phyloP scores from a whole-genome alignment of 2,797 vertebrate species.

The Lithobates pipiens region DNA sequence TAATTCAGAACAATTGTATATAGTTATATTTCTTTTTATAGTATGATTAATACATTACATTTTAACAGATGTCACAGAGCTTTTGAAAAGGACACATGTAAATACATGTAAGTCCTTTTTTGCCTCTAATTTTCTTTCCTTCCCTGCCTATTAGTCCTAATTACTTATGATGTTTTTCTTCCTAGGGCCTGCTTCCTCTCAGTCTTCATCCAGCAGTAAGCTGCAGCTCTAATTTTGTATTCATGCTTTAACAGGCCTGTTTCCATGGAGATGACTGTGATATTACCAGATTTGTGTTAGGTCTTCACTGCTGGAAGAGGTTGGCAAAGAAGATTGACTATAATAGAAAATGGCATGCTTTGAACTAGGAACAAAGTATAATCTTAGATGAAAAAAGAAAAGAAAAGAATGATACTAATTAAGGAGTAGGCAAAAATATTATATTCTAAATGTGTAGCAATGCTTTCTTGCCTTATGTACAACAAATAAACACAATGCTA shows the following conservation, averaged over 20 bases:
- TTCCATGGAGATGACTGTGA: conserved; percentile 39
- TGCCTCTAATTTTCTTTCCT: conserved; percentile 13
- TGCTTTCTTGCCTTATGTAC: neutral
- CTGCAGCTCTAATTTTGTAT: conserved; percentile 34
- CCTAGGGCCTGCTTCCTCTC: neutral
- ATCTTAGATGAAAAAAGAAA: neutral
- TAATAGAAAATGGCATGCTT: conserved; percentile 23
- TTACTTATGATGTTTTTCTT: conserved; percentile 35
- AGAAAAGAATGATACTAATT: neutral
- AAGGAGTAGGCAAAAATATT: neutral
- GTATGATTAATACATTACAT: neutral
- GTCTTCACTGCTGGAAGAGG: conserved; percentile 13
- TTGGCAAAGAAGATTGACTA: conserved; percentile 29
- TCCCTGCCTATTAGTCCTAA: conserved; percentile 34
- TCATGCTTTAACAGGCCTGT: conserved; percentile 36
- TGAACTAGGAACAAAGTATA: conserved; percentile 8
- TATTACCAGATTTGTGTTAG: conserved; percentile 22
- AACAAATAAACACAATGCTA: neutral
- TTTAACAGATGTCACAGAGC: neutral
- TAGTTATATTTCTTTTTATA: neutral
- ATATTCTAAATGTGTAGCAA: neutral
- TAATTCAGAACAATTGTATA: neutral
- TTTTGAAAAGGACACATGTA: neutral
- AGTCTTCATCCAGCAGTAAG: conserved; percentile 15
- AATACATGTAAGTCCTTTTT: neutral